Evolutionary conservation across 2,113 vertebrate genomes (phyloP).

Genomic region (Python bivittatus): DNA sequence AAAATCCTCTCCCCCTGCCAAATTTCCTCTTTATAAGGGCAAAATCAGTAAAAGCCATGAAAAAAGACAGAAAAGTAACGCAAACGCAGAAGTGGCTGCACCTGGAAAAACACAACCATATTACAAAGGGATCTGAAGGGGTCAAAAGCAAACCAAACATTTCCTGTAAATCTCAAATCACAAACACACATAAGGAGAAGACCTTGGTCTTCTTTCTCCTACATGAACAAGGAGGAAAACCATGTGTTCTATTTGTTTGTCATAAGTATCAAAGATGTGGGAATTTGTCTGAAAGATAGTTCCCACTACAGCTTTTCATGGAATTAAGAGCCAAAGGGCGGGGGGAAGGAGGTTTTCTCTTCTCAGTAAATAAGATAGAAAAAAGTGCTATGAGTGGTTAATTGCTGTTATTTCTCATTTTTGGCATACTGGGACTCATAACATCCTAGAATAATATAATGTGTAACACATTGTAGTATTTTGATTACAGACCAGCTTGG

Average conservation of each 20-base stretch:
- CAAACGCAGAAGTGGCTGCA: not conserved
- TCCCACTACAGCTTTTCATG: slow-evolving; percentile 3
- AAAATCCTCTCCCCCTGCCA: not conserved
- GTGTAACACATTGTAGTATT: not conserved
- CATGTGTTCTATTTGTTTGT: slow-evolving; percentile 1
- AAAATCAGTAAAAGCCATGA: too few species aligned
- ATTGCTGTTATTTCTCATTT: not conserved
- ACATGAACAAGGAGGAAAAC: not conserved
- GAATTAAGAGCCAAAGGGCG: not conserved
- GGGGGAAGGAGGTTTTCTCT: not conserved
- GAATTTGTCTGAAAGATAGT: not conserved
- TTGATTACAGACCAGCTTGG: not conserved
- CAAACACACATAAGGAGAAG: not conserved
- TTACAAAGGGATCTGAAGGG: not conserved
- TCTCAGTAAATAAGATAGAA: not conserved
- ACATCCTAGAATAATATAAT: not conserved
- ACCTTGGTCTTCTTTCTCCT: not conserved
- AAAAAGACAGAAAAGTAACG: not conserved
- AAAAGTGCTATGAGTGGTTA: not conserved
- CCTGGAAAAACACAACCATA: not conserved
- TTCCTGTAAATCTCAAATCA: not conserved
- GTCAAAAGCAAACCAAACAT: not conserved
- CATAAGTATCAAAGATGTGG: not conserved
- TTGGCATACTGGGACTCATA: not conserved
- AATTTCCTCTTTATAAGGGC: too few species aligned